Base-by-base conservation (phyloP, 1,140 invertebrate species). In the Meloidogyne floridensis region DNA sequence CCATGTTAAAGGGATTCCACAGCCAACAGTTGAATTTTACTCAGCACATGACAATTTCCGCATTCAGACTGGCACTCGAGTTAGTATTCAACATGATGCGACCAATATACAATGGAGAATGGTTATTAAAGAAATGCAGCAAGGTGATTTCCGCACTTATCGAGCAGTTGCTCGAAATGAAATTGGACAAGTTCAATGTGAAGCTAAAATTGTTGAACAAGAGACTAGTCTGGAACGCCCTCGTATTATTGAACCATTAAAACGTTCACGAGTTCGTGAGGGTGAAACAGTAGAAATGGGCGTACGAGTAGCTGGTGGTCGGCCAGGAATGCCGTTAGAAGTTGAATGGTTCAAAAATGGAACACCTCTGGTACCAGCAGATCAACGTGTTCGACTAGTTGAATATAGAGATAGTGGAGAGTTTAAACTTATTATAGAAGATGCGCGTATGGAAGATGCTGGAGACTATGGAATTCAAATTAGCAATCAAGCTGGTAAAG, bases 341-440 rank as follows among this genome's bases (percentile, higher is more conserved):
- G 86, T 91, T 20, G 32, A 84, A 81, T 91, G 90, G 90, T 87
- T 87, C 76, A 90, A 89, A 81, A 87, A 90, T 78, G 88, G 87
- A 2, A 75, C 87, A 73, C 76, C 81, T 93, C 85, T 93, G 93
- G 84, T 95, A 96, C 42, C 82, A 78, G 77, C 85, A 70, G 79
- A 84, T 11, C 81, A 80, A 15, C 86, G 9, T 10, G 80, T 90
- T 11, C 91, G 93, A 20, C 75, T 88, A 47, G 77, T 88, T 20
- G 83, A 86, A 42, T 83, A 86, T 11, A 82, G 91, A 56, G 88
- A 87, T 32, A 88, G 87, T 42, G 86, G 91, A 72, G 73, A 81
- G n/a, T 85, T 84, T 74, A 90, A 88, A 11, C 70, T 93, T 42
- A 87, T 91, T 43, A 92, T 92, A 70, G 87, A 90, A 54, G 79